Percentiles rank a stretch among this genome's conserved stretches.
Evolutionary conservation across 2,113 vertebrate species (phyloP).

Genomic region (Tragelaphus strepsiceros): DNA sequence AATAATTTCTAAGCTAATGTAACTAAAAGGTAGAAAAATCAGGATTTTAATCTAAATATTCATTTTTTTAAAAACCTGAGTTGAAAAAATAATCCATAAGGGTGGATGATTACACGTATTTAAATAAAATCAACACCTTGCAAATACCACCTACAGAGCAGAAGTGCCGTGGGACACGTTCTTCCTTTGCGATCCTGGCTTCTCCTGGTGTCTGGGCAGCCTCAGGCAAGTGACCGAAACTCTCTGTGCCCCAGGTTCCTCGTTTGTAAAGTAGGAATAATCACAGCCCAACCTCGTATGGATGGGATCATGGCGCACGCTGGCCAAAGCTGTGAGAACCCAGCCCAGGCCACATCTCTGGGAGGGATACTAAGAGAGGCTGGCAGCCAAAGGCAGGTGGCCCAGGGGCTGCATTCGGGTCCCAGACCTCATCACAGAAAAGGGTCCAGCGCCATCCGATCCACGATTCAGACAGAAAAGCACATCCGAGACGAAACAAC

Average conservation of each 20-base stretch:
- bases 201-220: background rate
- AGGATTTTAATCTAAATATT: background rate
- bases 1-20: background rate
- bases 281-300: background rate
- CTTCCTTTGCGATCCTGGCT: background rate
- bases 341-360: background rate
- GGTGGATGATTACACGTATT: background rate
- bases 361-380: background rate
- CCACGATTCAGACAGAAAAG: background rate
- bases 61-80: background rate
- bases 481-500: background rate
- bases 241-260: background rate
- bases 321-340: background rate
- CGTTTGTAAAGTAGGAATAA: too few species aligned
- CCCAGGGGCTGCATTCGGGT: background rate
- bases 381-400: background rate
- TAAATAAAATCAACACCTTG: background rate
- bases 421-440: background rate
- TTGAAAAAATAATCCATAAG: background rate
- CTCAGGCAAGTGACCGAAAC: background rate
- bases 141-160: fast-evolving
- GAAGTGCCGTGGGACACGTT: fast-evolving
- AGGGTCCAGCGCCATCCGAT: background rate
- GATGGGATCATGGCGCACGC: fast-evolving
- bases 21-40: background rate